Evolutionary conservation across 2,113 vertebrate genomes (phyloP).

Genomic region (Lathamus discolor): DNA sequence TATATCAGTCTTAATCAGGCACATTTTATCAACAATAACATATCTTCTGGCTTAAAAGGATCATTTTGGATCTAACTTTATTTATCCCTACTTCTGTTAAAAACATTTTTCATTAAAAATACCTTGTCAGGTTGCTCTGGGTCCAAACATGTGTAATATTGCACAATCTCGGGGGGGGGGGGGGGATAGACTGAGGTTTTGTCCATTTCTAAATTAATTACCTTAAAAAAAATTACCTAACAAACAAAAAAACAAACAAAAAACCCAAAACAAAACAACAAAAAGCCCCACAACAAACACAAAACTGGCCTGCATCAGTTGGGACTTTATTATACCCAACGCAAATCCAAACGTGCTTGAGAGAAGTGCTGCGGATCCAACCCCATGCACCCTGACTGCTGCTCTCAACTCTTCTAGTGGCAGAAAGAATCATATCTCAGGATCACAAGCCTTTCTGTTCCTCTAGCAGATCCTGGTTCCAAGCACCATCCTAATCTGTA

Average conservation of each 20-base stretch:
- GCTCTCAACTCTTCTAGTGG: neutral
- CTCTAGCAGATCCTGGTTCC: neutral
- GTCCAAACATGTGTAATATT: neutral
- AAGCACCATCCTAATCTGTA: neutral
- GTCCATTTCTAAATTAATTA: neutral
- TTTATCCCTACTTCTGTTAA: neutral
- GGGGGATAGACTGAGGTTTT: neutral
- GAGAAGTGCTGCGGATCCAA: neutral
- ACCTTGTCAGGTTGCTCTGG: neutral
- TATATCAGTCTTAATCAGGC: neutral
- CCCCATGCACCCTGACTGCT: neutral
- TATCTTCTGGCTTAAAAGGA: neutral
- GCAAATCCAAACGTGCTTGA: neutral
- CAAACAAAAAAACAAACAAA: accelerated
- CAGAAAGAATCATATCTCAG: neutral
- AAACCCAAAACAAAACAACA: neutral
- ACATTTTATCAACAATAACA: neutral
- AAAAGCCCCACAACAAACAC: neutral
- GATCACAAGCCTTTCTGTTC: neutral
- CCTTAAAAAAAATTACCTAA: accelerated
- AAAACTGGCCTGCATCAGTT: neutral
- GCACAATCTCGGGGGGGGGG: neutral
- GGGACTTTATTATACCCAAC: neutral
- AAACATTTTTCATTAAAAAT: neutral
- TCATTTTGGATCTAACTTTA: neutral